Evolutionary conservation across 2,797 vertebrate genomes (phyloP), one percentile per base, ranked within the genome.

Genomic region (Tragopan temminckii): DNA sequence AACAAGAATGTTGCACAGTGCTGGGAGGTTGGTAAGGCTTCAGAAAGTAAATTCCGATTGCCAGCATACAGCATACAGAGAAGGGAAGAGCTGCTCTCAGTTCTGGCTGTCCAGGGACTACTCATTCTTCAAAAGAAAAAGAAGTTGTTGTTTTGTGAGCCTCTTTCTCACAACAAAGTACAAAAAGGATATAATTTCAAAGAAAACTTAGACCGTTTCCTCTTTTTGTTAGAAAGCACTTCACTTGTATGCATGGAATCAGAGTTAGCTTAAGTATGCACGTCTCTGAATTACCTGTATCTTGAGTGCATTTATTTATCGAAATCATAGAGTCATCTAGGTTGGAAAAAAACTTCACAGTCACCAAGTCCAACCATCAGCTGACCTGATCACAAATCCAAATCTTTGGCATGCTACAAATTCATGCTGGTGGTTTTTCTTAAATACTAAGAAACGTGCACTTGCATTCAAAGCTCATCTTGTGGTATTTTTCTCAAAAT

Each of bases 241-340:
- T 29, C 27, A 17, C 50, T 52, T 52, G 27, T 17, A 52, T 52
- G 50, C 50, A 52, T 16, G 16, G 27, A 52, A 17, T 27, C 50
- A 29, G 50, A 29, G 9, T 52, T 52, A 29, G 23, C 46, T 48
- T 48, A 48, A 25, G 13, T 48, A 48, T 48, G 35, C 79, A 38
- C 62, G 74, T n/a, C 35, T 85, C 45, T 85, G 58, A 71, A 85
- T 89, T 88, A 43, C 59, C 57, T 68, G 13, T 45, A 78, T 59
- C 46, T 68, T 79, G 68, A 42, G 46, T 89, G 18, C 59, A 63
- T 81, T 89, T 93, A 77, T 76, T 90, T 90, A 75, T 76, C 62
- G 62, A 91, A 62, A 40, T 40, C 11, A 29, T 18, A 31, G 36
- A 40, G 18, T 62, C 3, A 4, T 62, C 36, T 29, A 19, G 25